Conservation (phyloP, 2,888 invertebrate genomes). For the Drosophila fungiperda region DNA sequence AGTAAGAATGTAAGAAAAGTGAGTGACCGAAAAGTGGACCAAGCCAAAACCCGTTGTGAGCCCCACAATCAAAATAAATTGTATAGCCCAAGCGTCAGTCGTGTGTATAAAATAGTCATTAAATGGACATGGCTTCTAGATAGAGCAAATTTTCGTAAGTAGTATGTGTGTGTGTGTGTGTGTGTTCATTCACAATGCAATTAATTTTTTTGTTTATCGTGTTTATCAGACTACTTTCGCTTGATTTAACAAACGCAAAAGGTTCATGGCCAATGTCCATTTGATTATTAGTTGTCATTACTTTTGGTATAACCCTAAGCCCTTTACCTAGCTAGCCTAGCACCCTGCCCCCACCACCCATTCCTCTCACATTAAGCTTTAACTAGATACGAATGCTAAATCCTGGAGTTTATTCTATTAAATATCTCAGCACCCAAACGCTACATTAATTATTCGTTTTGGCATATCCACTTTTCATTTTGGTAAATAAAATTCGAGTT, state of each 20-base stretch:
- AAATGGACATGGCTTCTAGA: conserved; percentile 57
- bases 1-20: conserved; percentile 28
- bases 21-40: conserved; percentile 64
- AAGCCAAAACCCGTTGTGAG: conserved; percentile 25
- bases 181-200: conserved; percentile 58
- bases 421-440: conserved; percentile 44
- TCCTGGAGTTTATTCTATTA: conserved; percentile 28
- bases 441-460: conserved; percentile 43
- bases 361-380: neutral
- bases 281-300: conserved; percentile 59
- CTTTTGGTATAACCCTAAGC: conserved; percentile 22
- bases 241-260: conserved; percentile 70
- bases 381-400: neutral
- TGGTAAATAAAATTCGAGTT: conserved; percentile 1
- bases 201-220: conserved; percentile 79
- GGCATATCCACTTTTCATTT: conserved; percentile 8
- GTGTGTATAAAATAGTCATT: conserved; percentile 80
- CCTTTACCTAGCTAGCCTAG: neutral
- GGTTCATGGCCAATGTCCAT: conserved; percentile 29
- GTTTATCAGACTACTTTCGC: conserved; percentile 78
- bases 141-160: neutral
- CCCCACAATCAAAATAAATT: conserved; percentile 70
- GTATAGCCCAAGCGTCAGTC: conserved; percentile 64
- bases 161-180: neutral
- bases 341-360: too few species aligned